A percentile compares a stretch with the other conserved stretches of the same genome.
phyloP scores from a whole-genome alignment of 2,797 vertebrate genomes.

The Lacerta agilis region DNA sequence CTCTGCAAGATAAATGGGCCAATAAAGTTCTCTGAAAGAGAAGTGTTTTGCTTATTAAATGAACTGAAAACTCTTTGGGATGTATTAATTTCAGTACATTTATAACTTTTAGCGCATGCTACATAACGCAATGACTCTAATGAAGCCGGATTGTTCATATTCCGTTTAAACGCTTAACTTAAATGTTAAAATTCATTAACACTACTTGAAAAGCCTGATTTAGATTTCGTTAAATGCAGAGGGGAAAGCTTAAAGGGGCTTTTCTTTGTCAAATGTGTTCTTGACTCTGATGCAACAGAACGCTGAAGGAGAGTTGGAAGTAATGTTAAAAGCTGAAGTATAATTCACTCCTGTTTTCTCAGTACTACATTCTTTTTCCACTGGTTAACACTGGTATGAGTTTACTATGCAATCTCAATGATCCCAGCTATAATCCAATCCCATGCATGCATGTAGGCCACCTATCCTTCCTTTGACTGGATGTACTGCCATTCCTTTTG shows the following conservation, averaged over 20 bases:
- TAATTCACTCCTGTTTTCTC: not conserved
- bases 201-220: not conserved
- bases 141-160: not conserved
- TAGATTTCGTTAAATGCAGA: not conserved
- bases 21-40: conserved; percentile 27
- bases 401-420: not conserved
- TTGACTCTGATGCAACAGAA: not conserved
- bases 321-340: not conserved
- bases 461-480: not conserved
- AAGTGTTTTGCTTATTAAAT: not conserved
- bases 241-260: not conserved
- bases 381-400: not conserved
- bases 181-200: not conserved
- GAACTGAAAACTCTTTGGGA: not conserved
- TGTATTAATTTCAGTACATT: not conserved
- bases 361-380: not conserved
- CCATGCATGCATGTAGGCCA: not conserved
- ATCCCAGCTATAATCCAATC: too few species aligned
- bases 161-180: not conserved
- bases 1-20: conserved; percentile 44
- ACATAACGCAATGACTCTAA: not conserved
- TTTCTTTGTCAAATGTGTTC: not conserved
- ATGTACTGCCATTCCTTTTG: not conserved
- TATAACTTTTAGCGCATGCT: not conserved
- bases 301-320: not conserved